Base-by-base conservation (phyloP, 2,797 vertebrate species). In the Pteronotus mesoamericanus region DNA sequence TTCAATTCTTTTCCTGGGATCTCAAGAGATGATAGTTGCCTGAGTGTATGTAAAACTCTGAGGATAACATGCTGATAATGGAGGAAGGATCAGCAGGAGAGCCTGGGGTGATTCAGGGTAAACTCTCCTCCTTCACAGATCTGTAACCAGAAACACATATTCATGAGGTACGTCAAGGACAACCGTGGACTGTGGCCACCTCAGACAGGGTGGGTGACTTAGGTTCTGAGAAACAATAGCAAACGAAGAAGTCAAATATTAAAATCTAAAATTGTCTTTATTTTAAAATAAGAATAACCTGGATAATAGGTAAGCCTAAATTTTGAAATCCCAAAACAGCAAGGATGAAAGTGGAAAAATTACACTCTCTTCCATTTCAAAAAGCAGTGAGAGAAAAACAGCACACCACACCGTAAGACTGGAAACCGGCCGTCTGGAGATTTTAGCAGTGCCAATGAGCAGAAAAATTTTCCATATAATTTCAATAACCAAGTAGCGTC, bases 401-500 rank as follows among this genome's bases (percentile, higher is more conserved):
- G 68, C 32, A 53, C 18, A 34, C 5, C 0, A 0, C 22, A 51
- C 39, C 42, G 0, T 22, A 68, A 83, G 32, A 5, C 78, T 91
- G 82, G 71, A 92, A 89, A 74, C 39, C 48, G n/a, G 61, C 64
- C 74, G 66, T 93, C 59, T 84, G 39, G 89, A 86, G 53, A 21
- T 32, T 77, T 94, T 21, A 42, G 19, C 9, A 74, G 46, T 19
- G 89, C 88, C 89, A 84, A 61, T 6, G 12, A 44, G 32, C 21
- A 61, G 89, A 68, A 96, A 96, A 89, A 94, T 64, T 97, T 96
- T 97, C 80, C 77, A 57, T 72, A 34, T 61, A 90, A 95, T 89
- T 97, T 94, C 92, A 97, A 39, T 64, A 93, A 96, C 69, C 71
- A 48, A 96, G 61, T 51, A 55, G 37, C 93, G 93, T 97, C 86